Conservation (phyloP, 1,140 invertebrate genomes). For the Formica exsecta region DNA sequence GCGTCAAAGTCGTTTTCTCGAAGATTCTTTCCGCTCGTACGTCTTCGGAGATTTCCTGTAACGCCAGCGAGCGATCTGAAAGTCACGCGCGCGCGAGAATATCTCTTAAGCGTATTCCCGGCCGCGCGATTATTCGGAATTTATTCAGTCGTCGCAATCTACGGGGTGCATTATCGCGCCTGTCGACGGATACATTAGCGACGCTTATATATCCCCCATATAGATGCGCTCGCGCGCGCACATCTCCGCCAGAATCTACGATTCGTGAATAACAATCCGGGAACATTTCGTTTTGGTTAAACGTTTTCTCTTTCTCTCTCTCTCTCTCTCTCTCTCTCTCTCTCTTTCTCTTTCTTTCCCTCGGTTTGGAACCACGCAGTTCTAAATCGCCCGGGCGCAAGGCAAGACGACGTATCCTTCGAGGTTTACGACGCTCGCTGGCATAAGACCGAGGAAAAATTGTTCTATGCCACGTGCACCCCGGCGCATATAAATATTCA, state of each 20-base stretch:
- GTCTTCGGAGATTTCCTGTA: slow-evolving; percentile 41
- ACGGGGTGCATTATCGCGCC: slow-evolving; percentile 46
- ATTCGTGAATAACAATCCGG: slow-evolving; percentile 25
- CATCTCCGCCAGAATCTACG: slow-evolving; percentile 22
- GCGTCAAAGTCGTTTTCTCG: slow-evolving; percentile 2
- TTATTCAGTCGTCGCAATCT: slow-evolving; percentile 49
- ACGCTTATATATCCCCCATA: background rate
- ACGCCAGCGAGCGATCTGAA: background rate
- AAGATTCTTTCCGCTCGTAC: slow-evolving; percentile 1
- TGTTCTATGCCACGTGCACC: background rate
- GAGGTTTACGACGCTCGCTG: slow-evolving; percentile 74
- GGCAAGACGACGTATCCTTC: slow-evolving; percentile 65
- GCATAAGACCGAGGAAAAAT: slow-evolving; percentile 30
- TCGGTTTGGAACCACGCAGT: background rate
- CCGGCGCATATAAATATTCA: slow-evolving; percentile 61
- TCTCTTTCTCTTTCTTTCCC: no score
- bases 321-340: no score
- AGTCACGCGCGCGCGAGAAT: slow-evolving; percentile 38
- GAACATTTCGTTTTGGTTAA: slow-evolving; percentile 29
- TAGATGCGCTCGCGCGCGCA: background rate
- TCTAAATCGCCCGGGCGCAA: slow-evolving; percentile 8
- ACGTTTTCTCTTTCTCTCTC: background rate
- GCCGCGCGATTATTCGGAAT: slow-evolving; percentile 46
- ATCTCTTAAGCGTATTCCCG: slow-evolving; percentile 43
- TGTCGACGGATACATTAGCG: slow-evolving; percentile 42